These are phyloP conservation scores for Mamestra configurata DNA, from an alignment of 1,140 invertebrate genomes.

Conservation along the genomic window DNA sequence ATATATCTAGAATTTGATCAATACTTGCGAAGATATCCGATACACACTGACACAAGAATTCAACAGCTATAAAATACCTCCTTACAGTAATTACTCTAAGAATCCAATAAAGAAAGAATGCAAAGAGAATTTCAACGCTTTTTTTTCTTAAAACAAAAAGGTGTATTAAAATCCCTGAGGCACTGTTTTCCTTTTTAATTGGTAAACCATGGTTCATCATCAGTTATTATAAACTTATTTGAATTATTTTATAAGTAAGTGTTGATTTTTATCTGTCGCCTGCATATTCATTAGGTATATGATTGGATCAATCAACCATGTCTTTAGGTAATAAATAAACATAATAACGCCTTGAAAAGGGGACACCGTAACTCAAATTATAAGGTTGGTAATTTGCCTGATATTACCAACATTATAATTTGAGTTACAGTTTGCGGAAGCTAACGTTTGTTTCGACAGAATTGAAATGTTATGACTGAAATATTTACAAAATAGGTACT, in stretches of 20 bases:
- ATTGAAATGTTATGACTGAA: neutral
- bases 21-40: too few species aligned
- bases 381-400: neutral
- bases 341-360: neutral
- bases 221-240: neutral
- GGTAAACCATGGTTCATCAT: neutral
- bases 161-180: neutral
- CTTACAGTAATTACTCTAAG: conserved; percentile 7
- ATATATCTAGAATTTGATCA: too few species aligned
- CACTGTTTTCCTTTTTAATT: conserved; percentile 9
- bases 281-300: conserved; percentile 18
- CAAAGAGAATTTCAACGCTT: conserved; percentile 1
- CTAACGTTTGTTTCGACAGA: neutral
- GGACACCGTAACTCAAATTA: neutral
- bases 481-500: too few species aligned
- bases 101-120: neutral
- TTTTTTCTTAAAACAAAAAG: neutral
- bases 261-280: conserved; percentile 5
- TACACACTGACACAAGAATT: neutral
- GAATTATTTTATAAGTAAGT: neutral
- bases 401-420: too few species aligned
- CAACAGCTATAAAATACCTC: neutral
- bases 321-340: conserved; percentile 15
- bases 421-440: neutral
- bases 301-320: conserved; percentile 19